These are phyloP conservation scores for Trichonephila inaurata DNA, from an alignment of 1,140 invertebrate genomes.

Conservation along the genomic window DNA sequence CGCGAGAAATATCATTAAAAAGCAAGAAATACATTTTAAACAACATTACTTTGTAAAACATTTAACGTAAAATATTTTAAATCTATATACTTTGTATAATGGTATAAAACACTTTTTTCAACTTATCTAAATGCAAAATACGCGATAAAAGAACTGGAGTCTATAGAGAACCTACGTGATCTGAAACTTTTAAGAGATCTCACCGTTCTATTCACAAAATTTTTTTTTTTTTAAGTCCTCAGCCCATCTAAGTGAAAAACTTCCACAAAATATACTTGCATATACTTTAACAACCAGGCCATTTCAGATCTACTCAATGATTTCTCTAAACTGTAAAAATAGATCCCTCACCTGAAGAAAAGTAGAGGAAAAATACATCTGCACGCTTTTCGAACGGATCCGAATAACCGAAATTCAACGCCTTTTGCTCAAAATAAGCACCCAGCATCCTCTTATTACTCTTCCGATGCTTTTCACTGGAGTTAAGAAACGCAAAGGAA, in stretches of 20 bases:
- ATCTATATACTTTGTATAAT: no score
- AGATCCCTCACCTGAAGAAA: background rate
- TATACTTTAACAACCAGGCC: slow-evolving; percentile 4
- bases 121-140: no score
- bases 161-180: no score
- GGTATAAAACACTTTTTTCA: no score
- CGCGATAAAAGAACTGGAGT: no score
- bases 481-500: background rate
- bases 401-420: slow-evolving; percentile 41
- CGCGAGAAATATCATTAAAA: no score
- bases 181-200: background rate
- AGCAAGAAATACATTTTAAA: no score
- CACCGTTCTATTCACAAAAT: background rate
- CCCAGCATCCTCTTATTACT: slow-evolving; percentile 17
- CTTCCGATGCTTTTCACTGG: slow-evolving; percentile 19
- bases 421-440: slow-evolving; percentile 33
- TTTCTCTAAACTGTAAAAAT: slow-evolving; percentile 23
- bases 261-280: background rate
- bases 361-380: background rate
- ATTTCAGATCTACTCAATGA: slow-evolving; percentile 12
- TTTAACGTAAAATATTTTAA: no score
- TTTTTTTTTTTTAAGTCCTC: background rate
- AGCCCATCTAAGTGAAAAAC: background rate
- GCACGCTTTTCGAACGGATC: background rate
- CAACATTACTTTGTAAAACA: no score